phyloP scores from a whole-genome alignment of 2,113 vertebrate genomes.

The Gadus chalcogrammus region DNA sequence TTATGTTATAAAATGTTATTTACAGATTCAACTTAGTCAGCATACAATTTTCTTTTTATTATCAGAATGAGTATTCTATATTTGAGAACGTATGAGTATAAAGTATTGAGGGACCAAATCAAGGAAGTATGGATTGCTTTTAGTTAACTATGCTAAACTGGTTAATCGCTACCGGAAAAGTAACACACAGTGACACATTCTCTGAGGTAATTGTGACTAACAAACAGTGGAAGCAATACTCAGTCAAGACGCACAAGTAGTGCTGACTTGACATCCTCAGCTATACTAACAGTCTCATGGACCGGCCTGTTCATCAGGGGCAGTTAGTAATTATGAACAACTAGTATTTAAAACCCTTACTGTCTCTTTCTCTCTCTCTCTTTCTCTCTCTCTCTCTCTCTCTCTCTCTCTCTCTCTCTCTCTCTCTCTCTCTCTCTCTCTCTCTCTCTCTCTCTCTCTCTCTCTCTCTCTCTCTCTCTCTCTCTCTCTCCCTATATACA shows the following conservation, averaged over 20 bases:
- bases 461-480: background rate
- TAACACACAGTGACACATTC: background rate
- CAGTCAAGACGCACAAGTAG: background rate
- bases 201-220: constrained; percentile 17
- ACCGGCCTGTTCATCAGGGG: background rate
- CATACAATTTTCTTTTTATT: too few relatives aligned
- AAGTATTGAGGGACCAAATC: too few relatives aligned
- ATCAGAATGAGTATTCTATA: too few relatives aligned
- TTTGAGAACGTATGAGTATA: too few relatives aligned
- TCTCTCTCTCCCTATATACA: background rate
- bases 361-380: background rate
- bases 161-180: background rate
- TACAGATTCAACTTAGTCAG: background rate
- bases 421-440: background rate
- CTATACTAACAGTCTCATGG: background rate
- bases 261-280: constrained; percentile 5
- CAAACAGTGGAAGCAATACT: constrained; percentile 21
- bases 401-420: constrained; percentile 3
- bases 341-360: background rate
- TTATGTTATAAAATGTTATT: background rate
- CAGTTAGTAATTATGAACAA: too few relatives aligned
- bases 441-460: constrained; percentile 3
- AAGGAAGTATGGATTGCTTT: too few relatives aligned
- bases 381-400: background rate
- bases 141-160: too few relatives aligned